Percentiles rank a stretch among this genome's conserved stretches.
Conservation (phyloP, 2,888 invertebrate species). For the Thymelicus sylvestris region DNA sequence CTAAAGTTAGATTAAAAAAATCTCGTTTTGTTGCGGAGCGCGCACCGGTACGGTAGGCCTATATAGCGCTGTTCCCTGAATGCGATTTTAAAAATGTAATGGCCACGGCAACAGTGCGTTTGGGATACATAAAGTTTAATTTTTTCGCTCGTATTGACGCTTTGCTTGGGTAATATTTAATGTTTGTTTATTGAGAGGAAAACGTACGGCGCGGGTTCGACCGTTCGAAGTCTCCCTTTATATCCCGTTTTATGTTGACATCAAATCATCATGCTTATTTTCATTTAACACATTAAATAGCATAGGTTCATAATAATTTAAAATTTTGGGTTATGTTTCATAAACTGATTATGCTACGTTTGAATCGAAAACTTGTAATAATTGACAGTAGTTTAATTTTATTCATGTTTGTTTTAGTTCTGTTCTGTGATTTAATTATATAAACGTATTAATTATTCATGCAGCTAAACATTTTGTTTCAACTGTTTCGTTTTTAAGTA, state of each 20-base stretch:
- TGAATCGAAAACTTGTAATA: conserved; percentile 18
- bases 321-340: conserved; percentile 13
- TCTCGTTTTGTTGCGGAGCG: conserved; percentile 68
- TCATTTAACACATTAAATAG: conserved; percentile 44
- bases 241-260: conserved; percentile 61
- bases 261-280: conserved; percentile 57
- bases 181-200: conserved; percentile 74
- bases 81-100: conserved; percentile 82
- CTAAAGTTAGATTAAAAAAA: conserved; percentile 84
- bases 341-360: conserved; percentile 12
- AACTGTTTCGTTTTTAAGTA: background rate
- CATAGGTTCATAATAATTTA: conserved; percentile 10
- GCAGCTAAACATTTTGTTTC: background rate
- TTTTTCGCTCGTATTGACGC: conserved; percentile 73
- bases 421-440: background rate
- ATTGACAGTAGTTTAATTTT: background rate
- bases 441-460: background rate
- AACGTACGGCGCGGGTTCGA: conserved; percentile 49
- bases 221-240: conserved; percentile 56
- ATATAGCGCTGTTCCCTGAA: conserved; percentile 67
- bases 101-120: conserved; percentile 64
- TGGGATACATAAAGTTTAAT: conserved; percentile 78
- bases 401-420: conserved; percentile 6
- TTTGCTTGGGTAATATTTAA: conserved; percentile 73
- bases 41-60: conserved; percentile 73